phyloP scores from a whole-genome alignment of 2,888 invertebrate species.

The Tetranychus truncatus region DNA sequence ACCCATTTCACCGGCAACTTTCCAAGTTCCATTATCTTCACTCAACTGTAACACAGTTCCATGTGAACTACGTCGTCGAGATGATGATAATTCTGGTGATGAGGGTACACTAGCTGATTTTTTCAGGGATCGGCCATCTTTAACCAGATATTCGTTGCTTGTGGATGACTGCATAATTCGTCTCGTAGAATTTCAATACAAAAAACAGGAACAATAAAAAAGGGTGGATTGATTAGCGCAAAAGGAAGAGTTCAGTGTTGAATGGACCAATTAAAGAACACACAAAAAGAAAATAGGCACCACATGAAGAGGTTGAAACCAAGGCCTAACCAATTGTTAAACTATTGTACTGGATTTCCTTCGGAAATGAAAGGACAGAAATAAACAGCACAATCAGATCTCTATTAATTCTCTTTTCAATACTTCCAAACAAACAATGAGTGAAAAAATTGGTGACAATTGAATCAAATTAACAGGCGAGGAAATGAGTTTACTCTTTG shows the following conservation, averaged over 20 bases:
- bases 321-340: neutral
- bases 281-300: neutral
- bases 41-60: neutral
- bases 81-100: neutral
- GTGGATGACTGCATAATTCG: neutral
- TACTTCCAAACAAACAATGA: neutral
- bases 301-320: neutral
- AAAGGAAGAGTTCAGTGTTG: neutral
- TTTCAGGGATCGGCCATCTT: neutral
- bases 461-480: too few relatives aligned
- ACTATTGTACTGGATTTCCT: neutral
- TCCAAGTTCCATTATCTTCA: conserved; percentile 5
- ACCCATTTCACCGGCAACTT: neutral
- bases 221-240: neutral
- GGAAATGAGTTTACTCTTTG: too few relatives aligned
- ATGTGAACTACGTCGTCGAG: neutral
- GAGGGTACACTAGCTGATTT: neutral
- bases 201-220: neutral
- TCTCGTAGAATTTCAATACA: neutral
- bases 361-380: neutral
- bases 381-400: neutral
- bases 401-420: neutral
- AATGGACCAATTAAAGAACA: neutral
- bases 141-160: neutral
- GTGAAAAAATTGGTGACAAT: neutral